phyloP scores from a whole-genome alignment of 2,888 invertebrate species.

The Microctonus hyperodae region DNA sequence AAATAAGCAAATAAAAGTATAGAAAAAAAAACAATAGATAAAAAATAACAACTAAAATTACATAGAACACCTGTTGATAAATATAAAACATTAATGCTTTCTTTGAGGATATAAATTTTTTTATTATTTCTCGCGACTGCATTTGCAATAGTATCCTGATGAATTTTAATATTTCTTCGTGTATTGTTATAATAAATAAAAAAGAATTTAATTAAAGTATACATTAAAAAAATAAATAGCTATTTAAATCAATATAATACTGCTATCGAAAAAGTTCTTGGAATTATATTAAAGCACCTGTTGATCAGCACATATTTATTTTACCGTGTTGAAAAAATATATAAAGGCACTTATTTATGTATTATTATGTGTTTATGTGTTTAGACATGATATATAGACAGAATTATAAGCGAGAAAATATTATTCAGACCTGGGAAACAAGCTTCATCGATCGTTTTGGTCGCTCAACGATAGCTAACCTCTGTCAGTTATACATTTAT shows the following conservation, averaged over 20 bases:
- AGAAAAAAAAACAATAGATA: background rate
- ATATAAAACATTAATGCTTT: background rate
- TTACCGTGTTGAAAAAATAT: background rate
- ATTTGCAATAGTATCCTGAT: no score
- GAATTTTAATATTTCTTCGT: no score
- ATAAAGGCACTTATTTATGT: background rate
- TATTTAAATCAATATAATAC: background rate
- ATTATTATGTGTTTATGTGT: background rate
- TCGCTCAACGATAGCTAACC: background rate
- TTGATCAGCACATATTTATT: background rate
- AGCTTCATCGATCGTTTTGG: conserved; percentile 14
- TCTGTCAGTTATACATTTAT: background rate
- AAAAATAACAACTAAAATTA: background rate
- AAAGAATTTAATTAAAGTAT: background rate
- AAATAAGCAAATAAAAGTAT: background rate
- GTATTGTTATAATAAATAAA: background rate
- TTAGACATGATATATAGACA: background rate
- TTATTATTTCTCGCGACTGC: background rate
- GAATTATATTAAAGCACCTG: background rate
- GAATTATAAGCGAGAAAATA: background rate
- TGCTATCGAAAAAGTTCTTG: no score
- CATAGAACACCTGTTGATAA: background rate
- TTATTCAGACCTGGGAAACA: conserved; percentile 5
- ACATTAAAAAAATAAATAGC: background rate
- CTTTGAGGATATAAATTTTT: background rate